Evolutionary conservation across 1,140 invertebrate genomes (phyloP).

Genomic region (Phenacoccus solenopsis): DNA sequence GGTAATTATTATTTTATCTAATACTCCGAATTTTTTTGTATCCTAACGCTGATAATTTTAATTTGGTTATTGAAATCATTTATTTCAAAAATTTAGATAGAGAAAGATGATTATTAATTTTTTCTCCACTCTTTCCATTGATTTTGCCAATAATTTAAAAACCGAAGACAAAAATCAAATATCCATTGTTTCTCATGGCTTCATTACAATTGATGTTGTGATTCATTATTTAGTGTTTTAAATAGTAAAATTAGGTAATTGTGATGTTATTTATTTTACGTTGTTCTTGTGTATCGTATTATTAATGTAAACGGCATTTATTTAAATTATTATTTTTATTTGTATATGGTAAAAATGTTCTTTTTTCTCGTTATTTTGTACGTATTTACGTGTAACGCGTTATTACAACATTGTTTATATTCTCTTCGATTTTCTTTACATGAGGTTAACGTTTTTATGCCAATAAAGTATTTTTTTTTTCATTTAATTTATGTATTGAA

Average conservation of each 20-base stretch:
- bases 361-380: background rate
- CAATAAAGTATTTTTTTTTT: slow-evolving; percentile 14
- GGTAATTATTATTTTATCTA: too few species aligned
- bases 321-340: slow-evolving; percentile 8
- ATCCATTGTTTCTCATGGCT: too few species aligned
- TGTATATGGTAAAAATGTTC: too few species aligned
- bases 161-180: too few species aligned
- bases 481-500: too few species aligned
- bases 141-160: too few species aligned
- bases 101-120: too few species aligned
- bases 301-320: background rate
- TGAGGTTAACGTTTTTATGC: slow-evolving; percentile 12
- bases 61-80: too few species aligned
- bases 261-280: slow-evolving; percentile 6
- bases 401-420: background rate
- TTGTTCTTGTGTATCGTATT: background rate
- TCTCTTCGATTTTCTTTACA: background rate
- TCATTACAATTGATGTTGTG: background rate
- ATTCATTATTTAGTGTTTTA: background rate
- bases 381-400: background rate
- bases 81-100: too few species aligned
- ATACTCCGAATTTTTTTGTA: too few species aligned
- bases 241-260: background rate
- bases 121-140: too few species aligned
- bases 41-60: too few species aligned